Conservation (phyloP, 2,797 vertebrate genomes). For the Muraenolepis orangiensis region DNA sequence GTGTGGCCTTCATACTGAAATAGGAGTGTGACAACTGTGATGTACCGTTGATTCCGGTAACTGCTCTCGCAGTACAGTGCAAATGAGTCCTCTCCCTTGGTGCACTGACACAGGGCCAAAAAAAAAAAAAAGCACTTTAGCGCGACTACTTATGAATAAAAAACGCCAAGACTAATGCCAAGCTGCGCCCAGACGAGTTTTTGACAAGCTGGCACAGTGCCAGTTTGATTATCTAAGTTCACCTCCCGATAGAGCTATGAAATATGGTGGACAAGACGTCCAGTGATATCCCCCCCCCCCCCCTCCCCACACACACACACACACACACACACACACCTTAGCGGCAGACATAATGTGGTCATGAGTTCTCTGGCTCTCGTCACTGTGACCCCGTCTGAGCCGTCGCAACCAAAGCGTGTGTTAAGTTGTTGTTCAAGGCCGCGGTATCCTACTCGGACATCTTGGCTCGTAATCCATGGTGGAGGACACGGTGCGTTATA, state of each 20-base stretch:
- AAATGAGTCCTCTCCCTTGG: conserved; percentile 48
- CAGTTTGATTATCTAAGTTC: conserved; percentile 71
- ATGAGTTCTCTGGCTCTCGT: conserved; percentile 52
- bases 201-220: conserved; percentile 63
- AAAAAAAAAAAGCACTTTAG: conserved; percentile 71
- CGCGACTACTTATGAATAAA: conserved; percentile 63
- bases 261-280: conserved; percentile 57
- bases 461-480: background rate
- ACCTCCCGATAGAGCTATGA: conserved; percentile 60
- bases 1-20: conserved; percentile 49
- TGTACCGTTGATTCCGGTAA: conserved; percentile 70
- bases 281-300: conserved; percentile 6
- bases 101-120: conserved; percentile 58
- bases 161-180: conserved; percentile 46
- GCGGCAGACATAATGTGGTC: conserved; percentile 53
- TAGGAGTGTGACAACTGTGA: conserved; percentile 65
- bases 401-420: conserved; percentile 32
- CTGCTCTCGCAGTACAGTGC: conserved; percentile 57
- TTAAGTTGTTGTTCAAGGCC: conserved; percentile 29
- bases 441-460: background rate
- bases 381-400: conserved; percentile 46
- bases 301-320: conserved; percentile 22
- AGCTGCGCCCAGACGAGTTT: conserved; percentile 46
- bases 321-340: no score
- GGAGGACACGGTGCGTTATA: background rate